Evolutionary conservation across 2,888 invertebrate genomes (phyloP).

Genomic region (Mythimna vitellina): DNA sequence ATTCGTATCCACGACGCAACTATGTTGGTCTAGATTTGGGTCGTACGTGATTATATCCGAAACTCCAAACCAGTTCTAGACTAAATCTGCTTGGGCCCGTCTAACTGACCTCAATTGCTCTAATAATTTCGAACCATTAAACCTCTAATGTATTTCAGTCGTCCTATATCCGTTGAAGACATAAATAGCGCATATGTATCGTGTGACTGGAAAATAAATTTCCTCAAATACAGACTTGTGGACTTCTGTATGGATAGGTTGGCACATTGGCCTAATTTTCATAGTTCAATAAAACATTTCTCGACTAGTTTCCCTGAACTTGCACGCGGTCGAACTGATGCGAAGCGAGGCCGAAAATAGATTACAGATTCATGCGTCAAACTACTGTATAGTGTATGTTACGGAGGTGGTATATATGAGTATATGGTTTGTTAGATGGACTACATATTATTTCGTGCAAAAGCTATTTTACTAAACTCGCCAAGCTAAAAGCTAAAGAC

Average conservation of each 20-base stretch:
- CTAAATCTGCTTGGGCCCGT: constrained; percentile 74
- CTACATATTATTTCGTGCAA: not conserved
- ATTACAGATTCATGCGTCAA: constrained; percentile 73
- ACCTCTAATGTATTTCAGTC: constrained; percentile 53
- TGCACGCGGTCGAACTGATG: constrained; percentile 77
- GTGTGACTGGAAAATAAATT: constrained; percentile 63
- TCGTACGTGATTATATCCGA: constrained; percentile 81
- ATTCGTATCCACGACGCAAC: constrained; percentile 69
- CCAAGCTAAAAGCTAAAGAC: not conserved
- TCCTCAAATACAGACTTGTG: constrained; percentile 63
- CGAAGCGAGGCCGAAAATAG: constrained; percentile 76
- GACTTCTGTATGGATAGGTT: constrained; percentile 59
- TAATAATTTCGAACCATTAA: constrained; percentile 65
- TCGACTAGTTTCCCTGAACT: constrained; percentile 87
- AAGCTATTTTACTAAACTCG: not conserved
- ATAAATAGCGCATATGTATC: constrained; percentile 62
- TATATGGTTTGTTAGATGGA: not conserved
- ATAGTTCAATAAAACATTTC: constrained; percentile 83
- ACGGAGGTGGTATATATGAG: constrained; percentile 36
- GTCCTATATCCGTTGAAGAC: constrained; percentile 66
- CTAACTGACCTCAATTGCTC: constrained; percentile 72
- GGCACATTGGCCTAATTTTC: constrained; percentile 81
- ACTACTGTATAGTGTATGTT: constrained; percentile 63
- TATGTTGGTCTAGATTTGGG: constrained; percentile 76
- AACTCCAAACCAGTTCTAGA: constrained; percentile 69